A percentile compares a stretch with the other conserved stretches of the same genome.
Evolutionary conservation across 1,140 invertebrate genomes (phyloP).

Genomic region (Mercenaria mercenaria): DNA sequence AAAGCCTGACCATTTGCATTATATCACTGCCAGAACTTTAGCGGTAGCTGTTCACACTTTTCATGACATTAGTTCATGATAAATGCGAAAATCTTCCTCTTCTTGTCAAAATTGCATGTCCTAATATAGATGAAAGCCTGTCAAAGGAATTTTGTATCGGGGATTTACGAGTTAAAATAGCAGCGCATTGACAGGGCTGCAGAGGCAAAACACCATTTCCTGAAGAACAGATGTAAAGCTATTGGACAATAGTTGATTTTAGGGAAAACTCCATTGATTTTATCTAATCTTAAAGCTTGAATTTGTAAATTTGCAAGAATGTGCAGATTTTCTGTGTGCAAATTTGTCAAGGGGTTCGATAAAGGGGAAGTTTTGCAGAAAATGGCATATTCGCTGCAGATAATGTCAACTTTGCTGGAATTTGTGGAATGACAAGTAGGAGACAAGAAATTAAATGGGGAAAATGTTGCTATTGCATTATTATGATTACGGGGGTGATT

Average conservation of each 20-base stretch:
- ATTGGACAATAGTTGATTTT: slow-evolving; percentile 41
- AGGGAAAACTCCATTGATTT: slow-evolving; percentile 47
- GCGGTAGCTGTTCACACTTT: neutral
- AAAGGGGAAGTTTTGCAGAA: neutral
- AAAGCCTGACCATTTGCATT: too few relatives aligned
- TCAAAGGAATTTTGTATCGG: slow-evolving; percentile 39
- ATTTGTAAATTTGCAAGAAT: slow-evolving; percentile 56
- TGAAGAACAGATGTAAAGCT: slow-evolving; percentile 15
- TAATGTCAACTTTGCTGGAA: neutral
- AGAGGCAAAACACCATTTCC: neutral
- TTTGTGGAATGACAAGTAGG: neutral
- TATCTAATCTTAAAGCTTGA: slow-evolving; percentile 32
- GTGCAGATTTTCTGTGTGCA: slow-evolving; percentile 33
- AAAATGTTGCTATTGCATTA: too few relatives aligned
- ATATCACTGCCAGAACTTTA: too few relatives aligned
- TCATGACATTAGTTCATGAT: slow-evolving; percentile 28
- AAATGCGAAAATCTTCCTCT: neutral
- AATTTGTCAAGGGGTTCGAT: neutral
- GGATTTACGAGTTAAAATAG: slow-evolving; percentile 40
- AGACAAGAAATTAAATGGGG: too few relatives aligned
- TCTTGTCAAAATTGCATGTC: slow-evolving; percentile 14
- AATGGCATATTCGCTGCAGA: too few relatives aligned
- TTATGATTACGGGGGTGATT: too few relatives aligned
- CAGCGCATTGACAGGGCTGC: neutral
- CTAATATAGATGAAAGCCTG: slow-evolving; percentile 40